Evolutionary conservation across 2,797 vertebrate genomes (phyloP), one percentile per base, ranked within the genome.

Genomic region (Psittacula echo): DNA sequence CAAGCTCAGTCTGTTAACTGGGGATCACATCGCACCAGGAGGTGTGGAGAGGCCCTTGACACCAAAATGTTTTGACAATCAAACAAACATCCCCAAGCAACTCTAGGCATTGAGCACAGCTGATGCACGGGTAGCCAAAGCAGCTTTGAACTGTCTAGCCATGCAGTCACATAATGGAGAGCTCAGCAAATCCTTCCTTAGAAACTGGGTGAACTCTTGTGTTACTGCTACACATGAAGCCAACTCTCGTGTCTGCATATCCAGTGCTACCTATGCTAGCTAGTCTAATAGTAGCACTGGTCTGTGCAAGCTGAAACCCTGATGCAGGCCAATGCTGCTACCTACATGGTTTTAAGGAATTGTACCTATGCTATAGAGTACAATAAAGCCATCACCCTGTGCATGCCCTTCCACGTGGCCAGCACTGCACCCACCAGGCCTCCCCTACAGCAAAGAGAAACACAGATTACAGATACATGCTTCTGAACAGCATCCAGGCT

Each of bases 51-150:
- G 41, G 70, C 11, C 64, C 74, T 94, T 94, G 74, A 93, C 77
- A 85, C 60, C 87, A 93, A 94, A 94, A 90, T 88, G 45, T 93
- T 96, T 94, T 94, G 91, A 93, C 91, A 94, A 93, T 96, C 87
- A 90, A 90, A 87, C 73, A 93, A 87, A 95, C 73, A 90, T 88
- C 67, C 90, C 65, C 71, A 89, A 65, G 56, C 9, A 37, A 74
- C 84, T 74, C 71, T 5, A 71, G 64, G 74, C 91, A 89, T 45
- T 0, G 0, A 90, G 80, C 85, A 82, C 89, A 94, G 90, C 80
- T 94, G 94, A 95, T 77, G 12, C 44, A 90, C 0, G 29, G n/a
- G 77, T 67, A 87, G 88, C 83, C 77, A 91, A 90, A 67, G 83
- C 71, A 88, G 84, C 71, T 95, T 82, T 92, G 88, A 92, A 67